Percentiles rank a stretch among this genome's conserved stretches.
Evolutionary conservation across 2,113 vertebrate genomes (phyloP).

Genomic region (Salvelinus alpinus): DNA sequence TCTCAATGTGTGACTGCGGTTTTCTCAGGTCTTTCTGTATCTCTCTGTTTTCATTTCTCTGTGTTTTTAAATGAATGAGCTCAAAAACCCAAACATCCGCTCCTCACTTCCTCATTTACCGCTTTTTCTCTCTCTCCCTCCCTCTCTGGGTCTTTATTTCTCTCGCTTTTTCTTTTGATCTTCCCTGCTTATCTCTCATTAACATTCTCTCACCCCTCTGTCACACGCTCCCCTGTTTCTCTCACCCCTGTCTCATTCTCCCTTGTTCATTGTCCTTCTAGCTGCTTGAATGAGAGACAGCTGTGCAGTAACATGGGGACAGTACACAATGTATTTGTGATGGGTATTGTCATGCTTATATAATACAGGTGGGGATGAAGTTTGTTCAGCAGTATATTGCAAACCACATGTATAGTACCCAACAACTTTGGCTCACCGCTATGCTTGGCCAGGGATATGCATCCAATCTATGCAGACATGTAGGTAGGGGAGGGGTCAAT

Average conservation of each 20-base stretch:
- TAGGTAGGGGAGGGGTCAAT: too few relatives aligned
- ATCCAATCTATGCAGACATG: too few relatives aligned
- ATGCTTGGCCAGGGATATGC: too few relatives aligned
- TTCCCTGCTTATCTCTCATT: background rate
- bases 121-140: constrained; percentile 56
- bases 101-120: constrained; percentile 76
- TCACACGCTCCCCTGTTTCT: constrained; percentile 18
- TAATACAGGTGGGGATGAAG: too few relatives aligned
- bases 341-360: too few relatives aligned
- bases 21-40: constrained; percentile 76
- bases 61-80: constrained; percentile 78
- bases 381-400: too few relatives aligned
- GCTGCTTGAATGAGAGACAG: background rate
- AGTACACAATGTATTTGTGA: too few relatives aligned
- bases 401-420: too few relatives aligned
- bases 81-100: constrained; percentile 81
- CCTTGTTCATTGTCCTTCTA: background rate
- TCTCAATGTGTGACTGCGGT: constrained; percentile 66
- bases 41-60: constrained; percentile 49
- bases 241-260: background rate
- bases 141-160: constrained; percentile 34
- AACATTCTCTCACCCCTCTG: constrained; percentile 1
- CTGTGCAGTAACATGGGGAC: background rate
- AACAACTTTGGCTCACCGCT: too few relatives aligned
- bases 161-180: constrained; percentile 23